Evolutionary conservation across 2,113 vertebrate species (phyloP), one percentile per base, ranked within the genome.

Genomic region (Sebastes schlegelii): DNA sequence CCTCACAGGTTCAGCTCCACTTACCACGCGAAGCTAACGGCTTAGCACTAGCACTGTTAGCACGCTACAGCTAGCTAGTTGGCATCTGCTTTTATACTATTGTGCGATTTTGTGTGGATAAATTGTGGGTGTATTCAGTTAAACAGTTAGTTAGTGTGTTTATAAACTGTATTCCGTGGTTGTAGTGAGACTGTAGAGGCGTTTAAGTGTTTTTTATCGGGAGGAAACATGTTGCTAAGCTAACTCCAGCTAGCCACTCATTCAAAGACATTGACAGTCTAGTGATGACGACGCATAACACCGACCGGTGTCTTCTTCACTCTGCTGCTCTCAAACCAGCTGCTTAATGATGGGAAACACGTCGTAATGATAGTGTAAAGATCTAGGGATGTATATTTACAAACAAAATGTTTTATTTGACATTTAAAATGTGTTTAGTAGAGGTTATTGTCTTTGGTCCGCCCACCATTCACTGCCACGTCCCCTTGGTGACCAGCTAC

Each of bases 201-300:
- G 17, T n/a, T 54, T 54, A 26, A 26, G 26, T 26, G 26, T 54
- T 6, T 74, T 2, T 3, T 13, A 19, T 64, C n/a, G n/a, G 26
- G 1, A 40, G 12, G 16, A 71, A 73, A 69, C 34, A 34, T 66
- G 16, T 34, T 42, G 23, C 6, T n/a, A 16, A 63, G 84, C 79
- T 88, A 91, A 84, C 52, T 26, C 26, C 4, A 21, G 88, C 79
- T 89, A 93, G 89, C 92, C 55, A 34, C 83, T 90, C 88, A 94
- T 93, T 94, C 90, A 92, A 89, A 93, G 77, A 80, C 89, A 85
- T 1, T 84, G 90, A 85, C 86, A 85, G 72, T 63, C 58, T 85
- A 93, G 90, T 93, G 93, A 93, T 94, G 93, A 94, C 93, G 93
- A 93, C 90, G 92, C 93, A 86, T 90, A 81, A 91, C 83, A 75